Percentiles rank a stretch among this genome's conserved stretches.
Evolutionary conservation across 2,797 vertebrate species (phyloP).

Genomic region (Artibeus jamaicensis): DNA sequence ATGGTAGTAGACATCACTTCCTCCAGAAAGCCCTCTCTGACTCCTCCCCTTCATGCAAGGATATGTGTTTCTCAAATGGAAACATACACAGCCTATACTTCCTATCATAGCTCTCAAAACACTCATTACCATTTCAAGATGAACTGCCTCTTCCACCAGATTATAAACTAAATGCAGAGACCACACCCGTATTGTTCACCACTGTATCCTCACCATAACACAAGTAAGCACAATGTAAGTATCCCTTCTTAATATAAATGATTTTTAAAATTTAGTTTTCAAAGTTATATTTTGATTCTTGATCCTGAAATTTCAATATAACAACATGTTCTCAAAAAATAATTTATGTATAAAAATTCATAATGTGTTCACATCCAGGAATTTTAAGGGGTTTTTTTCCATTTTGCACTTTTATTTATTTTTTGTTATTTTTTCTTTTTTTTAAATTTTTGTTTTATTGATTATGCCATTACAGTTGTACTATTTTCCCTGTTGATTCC

Average conservation of each 20-base stretch:
- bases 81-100: neutral
- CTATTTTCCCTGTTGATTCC: too few species aligned
- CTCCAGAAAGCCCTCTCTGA: neutral
- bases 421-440: too few species aligned
- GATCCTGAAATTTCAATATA: neutral
- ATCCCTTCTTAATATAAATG: neutral
- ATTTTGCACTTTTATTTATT: too few species aligned
- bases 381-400: too few species aligned
- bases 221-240: neutral
- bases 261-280: neutral
- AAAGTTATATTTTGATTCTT: constrained; percentile 6
- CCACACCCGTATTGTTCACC: neutral
- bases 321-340: neutral
- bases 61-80: neutral
- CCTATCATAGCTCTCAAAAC: neutral
- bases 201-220: neutral
- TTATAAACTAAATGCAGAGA: neutral
- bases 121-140: neutral
- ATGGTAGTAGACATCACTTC: neutral
- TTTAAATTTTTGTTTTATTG: too few species aligned
- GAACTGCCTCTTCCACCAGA: neutral
- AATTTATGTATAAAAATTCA: constrained; percentile 30
- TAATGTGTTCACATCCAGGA: constrained; percentile 45
- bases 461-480: too few species aligned
- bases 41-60: neutral